These are phyloP conservation scores for Phaethornis superciliosus DNA, from an alignment of 2,113 vertebrate species.

Conservation along the genomic window DNA sequence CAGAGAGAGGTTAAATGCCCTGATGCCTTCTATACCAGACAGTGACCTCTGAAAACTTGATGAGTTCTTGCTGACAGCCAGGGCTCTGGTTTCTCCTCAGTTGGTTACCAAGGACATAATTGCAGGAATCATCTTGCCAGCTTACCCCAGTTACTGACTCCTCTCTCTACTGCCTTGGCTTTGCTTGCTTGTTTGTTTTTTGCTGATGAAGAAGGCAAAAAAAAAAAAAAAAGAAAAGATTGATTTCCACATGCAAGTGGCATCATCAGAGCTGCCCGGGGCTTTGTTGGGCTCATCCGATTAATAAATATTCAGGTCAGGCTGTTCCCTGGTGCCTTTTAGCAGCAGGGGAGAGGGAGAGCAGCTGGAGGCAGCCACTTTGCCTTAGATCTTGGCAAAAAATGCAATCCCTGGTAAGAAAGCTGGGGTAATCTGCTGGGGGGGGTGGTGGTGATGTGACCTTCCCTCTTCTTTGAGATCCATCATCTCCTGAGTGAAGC, in stretches of 20 bases:
- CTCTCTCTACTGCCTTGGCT: background rate
- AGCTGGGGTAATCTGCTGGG: background rate
- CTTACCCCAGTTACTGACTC: background rate
- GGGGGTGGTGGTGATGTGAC: too few species aligned
- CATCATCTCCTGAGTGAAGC: background rate
- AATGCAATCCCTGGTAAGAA: background rate
- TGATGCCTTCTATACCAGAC: background rate
- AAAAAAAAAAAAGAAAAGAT: too few species aligned
- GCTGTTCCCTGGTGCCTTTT: background rate
- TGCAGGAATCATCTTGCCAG: background rate
- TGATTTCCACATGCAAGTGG: background rate
- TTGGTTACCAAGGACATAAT: background rate
- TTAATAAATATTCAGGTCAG: constrained; percentile 4
- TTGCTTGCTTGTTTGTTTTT: too few species aligned
- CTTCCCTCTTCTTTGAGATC: background rate
- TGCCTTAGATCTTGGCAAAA: background rate
- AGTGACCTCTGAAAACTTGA: background rate
- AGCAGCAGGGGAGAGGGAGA: background rate
- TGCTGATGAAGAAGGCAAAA: background rate
- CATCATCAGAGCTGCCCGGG: background rate
- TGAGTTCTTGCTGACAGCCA: background rate
- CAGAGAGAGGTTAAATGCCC: background rate
- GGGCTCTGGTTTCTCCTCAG: constrained; percentile 19
- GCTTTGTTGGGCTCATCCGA: background rate
- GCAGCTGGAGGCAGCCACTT: background rate